Conservation (phyloP, 2,888 invertebrate species). For the Nomada fucata region DNA sequence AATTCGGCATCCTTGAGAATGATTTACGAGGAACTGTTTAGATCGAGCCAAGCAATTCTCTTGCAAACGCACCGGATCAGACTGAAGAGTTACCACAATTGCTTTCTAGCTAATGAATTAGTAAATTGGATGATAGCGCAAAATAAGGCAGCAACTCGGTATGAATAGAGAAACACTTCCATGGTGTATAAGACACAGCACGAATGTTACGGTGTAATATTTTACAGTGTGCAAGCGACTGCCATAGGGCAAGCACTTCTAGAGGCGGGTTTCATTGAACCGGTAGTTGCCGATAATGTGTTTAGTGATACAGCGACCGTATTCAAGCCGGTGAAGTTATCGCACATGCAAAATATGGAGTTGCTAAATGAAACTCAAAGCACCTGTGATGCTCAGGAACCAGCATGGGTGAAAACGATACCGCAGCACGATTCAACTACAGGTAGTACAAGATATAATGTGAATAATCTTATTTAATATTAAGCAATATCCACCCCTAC, state of each 20-base stretch:
- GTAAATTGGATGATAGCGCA: slow-evolving; percentile 94
- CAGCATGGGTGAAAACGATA: slow-evolving; percentile 88
- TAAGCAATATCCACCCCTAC: too few relatives aligned
- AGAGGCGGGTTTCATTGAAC: slow-evolving; percentile 91
- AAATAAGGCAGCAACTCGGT: slow-evolving; percentile 91
- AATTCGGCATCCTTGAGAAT: slow-evolving; percentile 87
- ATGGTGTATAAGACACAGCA: background rate
- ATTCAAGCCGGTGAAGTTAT: slow-evolving; percentile 84
- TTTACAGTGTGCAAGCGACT: slow-evolving; percentile 89
- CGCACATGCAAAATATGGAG: slow-evolving; percentile 78
- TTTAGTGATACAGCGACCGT: slow-evolving; percentile 85
- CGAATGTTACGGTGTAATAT: background rate
- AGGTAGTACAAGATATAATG: slow-evolving; percentile 71
- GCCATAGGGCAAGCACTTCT: slow-evolving; percentile 92
- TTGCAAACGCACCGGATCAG: slow-evolving; percentile 89
- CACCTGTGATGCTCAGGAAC: slow-evolving; percentile 86
- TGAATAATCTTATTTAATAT: background rate
- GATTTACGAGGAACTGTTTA: slow-evolving; percentile 87
- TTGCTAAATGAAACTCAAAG: slow-evolving; percentile 83
- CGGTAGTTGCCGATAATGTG: slow-evolving; percentile 83
- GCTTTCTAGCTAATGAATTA: slow-evolving; percentile 92
- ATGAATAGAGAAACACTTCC: slow-evolving; percentile 45
- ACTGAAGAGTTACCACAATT: slow-evolving; percentile 89
- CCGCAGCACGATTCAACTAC: slow-evolving; percentile 84
- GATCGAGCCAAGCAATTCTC: slow-evolving; percentile 86